Conservation (phyloP, 2,888 invertebrate genomes). For the Zygogramma bicolorata region DNA sequence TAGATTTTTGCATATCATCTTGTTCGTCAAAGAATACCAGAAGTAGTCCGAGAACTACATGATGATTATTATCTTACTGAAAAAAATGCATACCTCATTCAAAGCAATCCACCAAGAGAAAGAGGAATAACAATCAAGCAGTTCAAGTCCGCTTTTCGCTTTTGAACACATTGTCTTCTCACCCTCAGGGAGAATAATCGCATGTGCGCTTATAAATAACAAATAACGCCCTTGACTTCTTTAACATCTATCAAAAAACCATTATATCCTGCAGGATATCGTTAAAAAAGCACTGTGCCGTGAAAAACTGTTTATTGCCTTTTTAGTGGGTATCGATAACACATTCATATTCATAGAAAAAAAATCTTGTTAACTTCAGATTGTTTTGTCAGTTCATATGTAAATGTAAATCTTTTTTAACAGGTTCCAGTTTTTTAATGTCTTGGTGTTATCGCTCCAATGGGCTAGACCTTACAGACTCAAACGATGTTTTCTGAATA, state of each 20-base stretch:
- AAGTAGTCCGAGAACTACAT: too few relatives aligned
- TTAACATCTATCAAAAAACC: background rate
- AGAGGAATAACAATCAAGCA: background rate
- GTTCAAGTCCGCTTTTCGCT: background rate
- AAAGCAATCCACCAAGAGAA: background rate
- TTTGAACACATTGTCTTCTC: background rate
- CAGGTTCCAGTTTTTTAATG: too few relatives aligned
- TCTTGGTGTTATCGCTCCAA: too few relatives aligned
- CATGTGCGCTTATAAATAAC: background rate
- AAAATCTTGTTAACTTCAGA: background rate
- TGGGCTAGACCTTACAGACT: too few relatives aligned
- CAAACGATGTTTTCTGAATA: too few relatives aligned
- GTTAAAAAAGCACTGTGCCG: conserved; percentile 10
- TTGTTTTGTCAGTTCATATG: background rate
- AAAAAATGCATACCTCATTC: too few relatives aligned
- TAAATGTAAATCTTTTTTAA: too few relatives aligned
- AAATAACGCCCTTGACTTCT: background rate
- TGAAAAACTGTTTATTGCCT: background rate
- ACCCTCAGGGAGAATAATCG: background rate
- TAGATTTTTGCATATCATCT: too few relatives aligned
- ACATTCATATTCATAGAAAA: conserved; percentile 8
- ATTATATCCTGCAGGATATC: background rate
- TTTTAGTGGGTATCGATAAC: conserved; percentile 12
- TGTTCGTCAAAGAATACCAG: too few relatives aligned
- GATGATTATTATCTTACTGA: too few relatives aligned